phyloP scores from a whole-genome alignment of 2,888 invertebrate genomes.

The Heteromurus nitidus region DNA sequence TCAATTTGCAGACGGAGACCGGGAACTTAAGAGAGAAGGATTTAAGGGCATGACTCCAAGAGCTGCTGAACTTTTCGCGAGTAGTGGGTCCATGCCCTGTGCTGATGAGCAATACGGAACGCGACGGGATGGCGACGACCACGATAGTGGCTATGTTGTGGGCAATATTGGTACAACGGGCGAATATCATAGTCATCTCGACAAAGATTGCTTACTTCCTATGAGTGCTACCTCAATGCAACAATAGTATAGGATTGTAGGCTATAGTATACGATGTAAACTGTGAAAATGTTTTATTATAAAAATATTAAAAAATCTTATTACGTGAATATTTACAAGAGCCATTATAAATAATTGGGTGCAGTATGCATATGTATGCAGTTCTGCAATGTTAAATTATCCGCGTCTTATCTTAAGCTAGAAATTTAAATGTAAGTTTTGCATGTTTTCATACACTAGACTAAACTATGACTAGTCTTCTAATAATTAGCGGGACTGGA shows the following conservation, averaged over 20 bases:
- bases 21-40: neutral
- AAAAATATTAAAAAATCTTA: too few species aligned
- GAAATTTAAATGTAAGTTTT: too few species aligned
- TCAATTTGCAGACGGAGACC: neutral
- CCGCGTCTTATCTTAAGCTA: too few species aligned
- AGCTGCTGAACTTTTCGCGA: slow-evolving; percentile 32
- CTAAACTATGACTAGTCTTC: too few species aligned
- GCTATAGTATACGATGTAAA: too few species aligned
- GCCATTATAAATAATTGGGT: too few species aligned
- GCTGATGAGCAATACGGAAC: neutral
- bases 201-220: slow-evolving; percentile 30
- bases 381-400: too few species aligned
- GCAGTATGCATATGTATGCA: too few species aligned
- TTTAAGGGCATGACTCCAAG: slow-evolving; percentile 42
- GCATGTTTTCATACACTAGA: too few species aligned
- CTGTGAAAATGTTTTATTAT: too few species aligned
- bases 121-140: neutral
- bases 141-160: neutral
- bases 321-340: too few species aligned
- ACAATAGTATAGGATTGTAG: neutral
- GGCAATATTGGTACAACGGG: neutral
- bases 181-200: slow-evolving; percentile 34
- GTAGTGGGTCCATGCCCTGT: neutral
- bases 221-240: neutral
- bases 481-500: too few species aligned